Evolutionary conservation across 1,140 invertebrate species (phyloP).

Genomic region (Manduca sexta): DNA sequence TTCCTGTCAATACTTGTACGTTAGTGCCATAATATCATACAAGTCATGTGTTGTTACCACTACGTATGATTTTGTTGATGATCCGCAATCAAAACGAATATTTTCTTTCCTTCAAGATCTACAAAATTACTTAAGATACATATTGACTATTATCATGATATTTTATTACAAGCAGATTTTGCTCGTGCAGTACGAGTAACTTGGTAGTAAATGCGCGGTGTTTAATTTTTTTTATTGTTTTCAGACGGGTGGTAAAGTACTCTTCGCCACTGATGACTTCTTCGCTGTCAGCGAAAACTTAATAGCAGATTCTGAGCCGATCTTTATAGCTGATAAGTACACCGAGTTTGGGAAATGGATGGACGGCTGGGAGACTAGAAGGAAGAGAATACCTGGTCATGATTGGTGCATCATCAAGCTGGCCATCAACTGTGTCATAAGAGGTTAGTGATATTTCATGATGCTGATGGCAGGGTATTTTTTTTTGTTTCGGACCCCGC

Average conservation of each 20-base stretch:
- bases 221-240: conserved; percentile 7
- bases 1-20: too few species aligned
- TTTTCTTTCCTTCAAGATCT: too few species aligned
- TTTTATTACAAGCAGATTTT: too few species aligned
- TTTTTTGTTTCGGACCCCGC: not conserved
- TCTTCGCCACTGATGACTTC: conserved; percentile 81
- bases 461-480: not conserved
- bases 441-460: conserved; percentile 50
- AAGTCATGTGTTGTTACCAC: too few species aligned
- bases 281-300: conserved; percentile 80
- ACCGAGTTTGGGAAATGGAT: conserved; percentile 82
- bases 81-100: too few species aligned
- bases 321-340: conserved; percentile 75
- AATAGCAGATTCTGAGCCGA: conserved; percentile 72
- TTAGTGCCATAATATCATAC: too few species aligned
- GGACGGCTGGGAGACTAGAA: conserved; percentile 82
- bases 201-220: too few species aligned
- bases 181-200: too few species aligned
- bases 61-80: too few species aligned
- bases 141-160: too few species aligned
- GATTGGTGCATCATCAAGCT: conserved; percentile 80
- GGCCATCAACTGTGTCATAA: conserved; percentile 74
- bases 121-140: too few species aligned
- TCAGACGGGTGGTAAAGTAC: conserved; percentile 75
- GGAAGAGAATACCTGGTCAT: conserved; percentile 77